Evolutionary conservation across 2,113 vertebrate species (phyloP).

Genomic region (Archilochus colubris): DNA sequence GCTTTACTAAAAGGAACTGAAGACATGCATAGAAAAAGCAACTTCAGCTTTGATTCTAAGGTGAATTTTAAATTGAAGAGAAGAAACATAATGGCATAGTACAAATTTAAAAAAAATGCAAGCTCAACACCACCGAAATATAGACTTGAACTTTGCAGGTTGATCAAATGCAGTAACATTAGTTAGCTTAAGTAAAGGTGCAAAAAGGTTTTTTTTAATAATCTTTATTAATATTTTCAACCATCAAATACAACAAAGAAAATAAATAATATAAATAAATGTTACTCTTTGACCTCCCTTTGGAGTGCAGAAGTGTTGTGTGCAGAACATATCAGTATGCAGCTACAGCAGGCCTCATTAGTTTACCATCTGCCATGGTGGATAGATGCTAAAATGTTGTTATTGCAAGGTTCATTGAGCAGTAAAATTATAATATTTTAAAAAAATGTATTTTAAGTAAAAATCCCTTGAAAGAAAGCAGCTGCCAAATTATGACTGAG

Average conservation of each 20-base stretch:
- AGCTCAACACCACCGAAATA: background rate
- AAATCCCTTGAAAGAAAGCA: constrained; percentile 61
- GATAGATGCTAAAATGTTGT: constrained; percentile 84
- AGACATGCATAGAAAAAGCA: background rate
- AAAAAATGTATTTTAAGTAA: constrained; percentile 65
- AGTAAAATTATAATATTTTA: constrained; percentile 81
- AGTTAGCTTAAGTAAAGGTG: constrained; percentile 48
- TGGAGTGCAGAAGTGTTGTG: constrained; percentile 40
- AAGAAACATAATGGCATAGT: background rate
- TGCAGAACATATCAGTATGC: constrained; percentile 79
- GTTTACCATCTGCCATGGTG: constrained; percentile 83
- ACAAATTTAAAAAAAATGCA: background rate
- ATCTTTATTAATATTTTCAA: constrained; percentile 55
- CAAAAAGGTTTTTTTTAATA: constrained; percentile 49
- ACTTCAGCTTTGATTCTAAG: background rate
- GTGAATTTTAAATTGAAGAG: background rate
- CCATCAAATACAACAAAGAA: constrained; percentile 41
- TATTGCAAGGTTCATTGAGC: constrained; percentile 85
- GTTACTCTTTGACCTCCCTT: constrained; percentile 75
- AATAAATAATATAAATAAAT: constrained; percentile 74
- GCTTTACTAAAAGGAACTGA: background rate
- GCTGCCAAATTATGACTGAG: constrained; percentile 53
- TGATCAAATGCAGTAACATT: constrained; percentile 12
- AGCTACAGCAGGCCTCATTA: constrained; percentile 84
- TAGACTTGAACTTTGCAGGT: background rate